Evolutionary conservation across 2,797 vertebrate species (phyloP).

Genomic region (Onychomys leucogaster): DNA sequence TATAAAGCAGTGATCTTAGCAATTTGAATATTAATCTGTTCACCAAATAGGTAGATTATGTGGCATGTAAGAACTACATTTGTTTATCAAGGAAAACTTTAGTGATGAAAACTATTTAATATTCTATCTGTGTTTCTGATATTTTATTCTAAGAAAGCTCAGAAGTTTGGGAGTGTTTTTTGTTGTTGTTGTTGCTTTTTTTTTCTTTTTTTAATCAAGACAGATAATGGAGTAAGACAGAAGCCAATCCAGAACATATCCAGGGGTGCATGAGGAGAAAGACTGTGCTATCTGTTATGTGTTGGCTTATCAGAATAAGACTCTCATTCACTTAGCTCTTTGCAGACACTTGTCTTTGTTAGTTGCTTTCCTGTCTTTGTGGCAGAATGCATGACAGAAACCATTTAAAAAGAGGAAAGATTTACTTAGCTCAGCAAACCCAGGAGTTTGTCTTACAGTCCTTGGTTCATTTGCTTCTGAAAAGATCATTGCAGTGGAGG

Average conservation of each 20-base stretch:
- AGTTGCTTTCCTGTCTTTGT: neutral
- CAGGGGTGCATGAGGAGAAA: slow-evolving; percentile 93
- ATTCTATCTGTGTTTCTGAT: neutral
- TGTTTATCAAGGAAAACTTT: neutral
- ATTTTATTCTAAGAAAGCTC: too few relatives aligned
- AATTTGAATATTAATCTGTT: neutral
- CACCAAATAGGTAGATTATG: neutral
- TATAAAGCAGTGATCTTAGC: too few relatives aligned
- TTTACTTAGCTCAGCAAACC: neutral
- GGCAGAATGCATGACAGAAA: neutral
- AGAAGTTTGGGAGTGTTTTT: slow-evolving; percentile 90
- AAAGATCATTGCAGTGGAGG: neutral
- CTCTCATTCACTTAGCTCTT: slow-evolving; percentile 91
- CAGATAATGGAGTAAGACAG: slow-evolving; percentile 89
- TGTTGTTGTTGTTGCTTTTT: too few relatives aligned
- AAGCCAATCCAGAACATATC: slow-evolving; percentile 92
- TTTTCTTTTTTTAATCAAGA: too few relatives aligned
- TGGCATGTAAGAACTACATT: neutral
- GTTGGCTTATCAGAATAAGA: slow-evolving; percentile 93
- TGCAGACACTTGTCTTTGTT: neutral
- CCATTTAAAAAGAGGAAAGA: neutral
- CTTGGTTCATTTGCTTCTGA: neutral
- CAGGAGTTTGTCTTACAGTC: neutral
- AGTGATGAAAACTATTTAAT: neutral
- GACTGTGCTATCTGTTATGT: slow-evolving; percentile 93